Percentiles rank a stretch among this genome's conserved stretches.
phyloP scores from a whole-genome alignment of 2,888 invertebrate genomes.

The Craniophora ligustri region DNA sequence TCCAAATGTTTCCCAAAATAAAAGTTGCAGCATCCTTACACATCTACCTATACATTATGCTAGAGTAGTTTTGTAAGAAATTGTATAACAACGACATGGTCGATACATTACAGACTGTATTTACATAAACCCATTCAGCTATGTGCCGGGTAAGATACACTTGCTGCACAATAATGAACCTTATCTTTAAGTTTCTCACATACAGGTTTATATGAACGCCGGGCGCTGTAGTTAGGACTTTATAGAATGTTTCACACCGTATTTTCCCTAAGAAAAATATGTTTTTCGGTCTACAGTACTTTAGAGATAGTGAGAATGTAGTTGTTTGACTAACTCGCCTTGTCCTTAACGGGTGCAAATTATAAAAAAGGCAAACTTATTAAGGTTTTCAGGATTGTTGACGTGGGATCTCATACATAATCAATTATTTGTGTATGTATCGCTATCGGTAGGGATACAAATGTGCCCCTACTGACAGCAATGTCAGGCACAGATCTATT shows the following conservation, averaged over 20 bases:
- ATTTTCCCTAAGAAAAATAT: constrained; percentile 30
- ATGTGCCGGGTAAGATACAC: constrained; percentile 3
- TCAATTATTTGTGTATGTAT: too few relatives aligned
- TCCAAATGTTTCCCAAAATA: constrained; percentile 6
- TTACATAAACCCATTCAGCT: constrained; percentile 41
- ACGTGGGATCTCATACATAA: too few relatives aligned
- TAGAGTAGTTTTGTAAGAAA: constrained; percentile 31
- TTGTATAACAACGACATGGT: constrained; percentile 34
- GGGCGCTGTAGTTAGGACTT: constrained; percentile 19
- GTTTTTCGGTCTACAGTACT: constrained; percentile 8
- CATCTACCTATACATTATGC: not conserved
- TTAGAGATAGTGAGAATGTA: constrained; percentile 8
- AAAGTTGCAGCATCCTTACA: constrained; percentile 21
- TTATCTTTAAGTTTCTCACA: constrained; percentile 1
- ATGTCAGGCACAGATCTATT: too few relatives aligned
- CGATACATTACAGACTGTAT: constrained; percentile 31
- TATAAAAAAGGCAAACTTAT: too few relatives aligned
- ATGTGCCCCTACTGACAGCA: too few relatives aligned
- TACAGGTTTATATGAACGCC: constrained; percentile 11
- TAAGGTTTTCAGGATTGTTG: too few relatives aligned
- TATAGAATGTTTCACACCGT: constrained; percentile 19
- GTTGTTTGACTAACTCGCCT: constrained; percentile 2
- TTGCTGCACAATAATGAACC: constrained; percentile 13
- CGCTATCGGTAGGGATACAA: too few relatives aligned
- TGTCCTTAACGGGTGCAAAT: too few relatives aligned